Conservation (phyloP, 2,113 vertebrate genomes). For the Halichoerus grypus region DNA sequence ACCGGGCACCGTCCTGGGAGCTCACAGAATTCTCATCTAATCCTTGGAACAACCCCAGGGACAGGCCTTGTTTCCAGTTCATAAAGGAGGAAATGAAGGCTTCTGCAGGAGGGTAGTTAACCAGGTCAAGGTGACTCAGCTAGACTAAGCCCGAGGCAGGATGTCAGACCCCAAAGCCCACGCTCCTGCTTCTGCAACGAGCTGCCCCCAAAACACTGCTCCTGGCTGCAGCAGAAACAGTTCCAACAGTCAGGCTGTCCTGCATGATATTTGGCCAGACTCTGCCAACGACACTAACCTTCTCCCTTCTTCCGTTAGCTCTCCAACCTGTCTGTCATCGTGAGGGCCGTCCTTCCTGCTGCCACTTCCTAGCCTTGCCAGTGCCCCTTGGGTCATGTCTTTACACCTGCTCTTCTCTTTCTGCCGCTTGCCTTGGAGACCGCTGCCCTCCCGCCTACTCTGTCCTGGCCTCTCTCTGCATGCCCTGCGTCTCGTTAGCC, state of each 20-base stretch:
- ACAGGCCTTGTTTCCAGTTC: not conserved
- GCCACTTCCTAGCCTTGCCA: not conserved
- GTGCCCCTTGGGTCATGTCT: not conserved
- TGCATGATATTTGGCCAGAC: not conserved
- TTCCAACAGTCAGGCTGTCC: not conserved
- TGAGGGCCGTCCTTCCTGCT: not conserved
- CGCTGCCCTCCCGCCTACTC: not conserved
- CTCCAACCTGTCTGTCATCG: not conserved
- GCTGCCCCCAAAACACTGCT: not conserved
- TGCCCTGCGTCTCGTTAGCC: not conserved
- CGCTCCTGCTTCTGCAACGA: not conserved
- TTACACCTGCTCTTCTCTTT: not conserved
- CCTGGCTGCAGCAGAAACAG: not conserved
- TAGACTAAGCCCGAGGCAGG: not conserved
- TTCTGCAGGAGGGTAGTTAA: not conserved
- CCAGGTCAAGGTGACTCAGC: not conserved
- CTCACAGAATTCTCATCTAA: not conserved
- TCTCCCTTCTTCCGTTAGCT: not conserved
- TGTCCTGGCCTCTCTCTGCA: not conserved
- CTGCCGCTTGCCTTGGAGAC: not conserved
- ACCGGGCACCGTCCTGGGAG: not conserved
- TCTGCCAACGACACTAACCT: rapidly evolving
- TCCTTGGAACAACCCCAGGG: not conserved
- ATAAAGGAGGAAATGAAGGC: not conserved
- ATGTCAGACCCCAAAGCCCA: not conserved